Evolutionary conservation across 2,797 vertebrate genomes (phyloP), one percentile per base, ranked within the genome.

Genomic region (Coccyzus lansbergi): DNA sequence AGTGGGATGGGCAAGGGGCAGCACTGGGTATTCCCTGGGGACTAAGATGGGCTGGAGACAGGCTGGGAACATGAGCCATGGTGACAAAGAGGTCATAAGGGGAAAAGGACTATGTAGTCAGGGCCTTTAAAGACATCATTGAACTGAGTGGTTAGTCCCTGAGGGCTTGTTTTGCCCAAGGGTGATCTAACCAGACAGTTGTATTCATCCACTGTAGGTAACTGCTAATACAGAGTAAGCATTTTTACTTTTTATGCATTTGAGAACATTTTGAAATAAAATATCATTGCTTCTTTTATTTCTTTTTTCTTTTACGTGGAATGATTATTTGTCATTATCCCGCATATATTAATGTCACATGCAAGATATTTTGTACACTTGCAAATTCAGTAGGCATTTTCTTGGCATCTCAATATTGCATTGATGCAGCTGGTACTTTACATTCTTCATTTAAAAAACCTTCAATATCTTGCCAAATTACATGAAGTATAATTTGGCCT

Each of bases 351-450:
- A 40, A 10, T 64, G 44, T 49, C 53, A 28, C 31, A 15, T 17
- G 21, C 6, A 36, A 85, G 64, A 9, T 56, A 58, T 46, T 84
- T 72, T 53, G 26, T 56, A 13, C 7, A 4, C 25, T 60, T 84
- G n/a, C 16, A 89, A 91, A 74, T 62, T 77, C 75, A 85, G 31
- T 22, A 60, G 38, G 44, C 34, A 2, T 70, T 88, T 89, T 93
- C 44, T 74, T 94, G 68, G 56, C 53, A 63, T 7, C 14, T 46
- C 8, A 26, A 3, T 51, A 51, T 80, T 77, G 33, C n/a, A 52
- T 60, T 74, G n/a, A 58, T 92, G 40, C 52, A 89, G 36, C 40
- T 88, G 67, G 33, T 74, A 28, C 56, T 77, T 91, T 53, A 74
- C 2, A 10, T 5, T 56, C 16, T 28, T 82, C 3, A 29, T 75